Evolutionary conservation across 1,140 invertebrate species (phyloP), one percentile per base, ranked within the genome.

Genomic region (Vollenhovia emeryi): DNA sequence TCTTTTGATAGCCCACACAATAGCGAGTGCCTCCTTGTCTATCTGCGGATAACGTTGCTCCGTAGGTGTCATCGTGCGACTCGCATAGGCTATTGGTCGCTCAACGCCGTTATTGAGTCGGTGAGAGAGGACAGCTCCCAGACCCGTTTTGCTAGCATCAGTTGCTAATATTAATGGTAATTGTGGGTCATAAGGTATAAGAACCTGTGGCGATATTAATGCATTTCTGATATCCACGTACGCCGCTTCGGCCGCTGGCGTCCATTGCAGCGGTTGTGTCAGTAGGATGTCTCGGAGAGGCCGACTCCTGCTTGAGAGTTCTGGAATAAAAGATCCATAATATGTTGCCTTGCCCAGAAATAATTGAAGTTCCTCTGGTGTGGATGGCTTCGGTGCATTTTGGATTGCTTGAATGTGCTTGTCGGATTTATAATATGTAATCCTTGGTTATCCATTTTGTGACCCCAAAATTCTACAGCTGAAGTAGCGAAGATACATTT

Each of bases 21-120:
- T 96, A 93, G 5, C 94, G 92, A 13, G 90, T 0, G 93, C 95
- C 91, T 96, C 96, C 86, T 95, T 95, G 50, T 97, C 95, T 6
- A 95, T 91, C 80, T 96, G 94, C 21, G 92, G 90, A 88, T 96
- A 96, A 15, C 95, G 95, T 85, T 91, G 87, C 89, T 96, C 94
- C 4, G 94, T 89, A 5, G 64, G 43, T 24, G 89, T 94, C 11
- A 96, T 88, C 6, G 94, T 93, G 36, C 94, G 89, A 30, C 95
- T 96, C 0, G 93, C 95, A 90, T 90, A 96, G 13, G 92, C 92
- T 24, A 96, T 94, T 0, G 95, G 95, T 15, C 91, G 88, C 86
- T 95, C 95, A 7, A 30, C 24, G 2, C 92, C 94, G 85, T 95
- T 91, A 15, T 74, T 15, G 59, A 88, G 88, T 2, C 73, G 68